A percentile compares a stretch with the other conserved stretches of the same genome.
phyloP scores from a whole-genome alignment of 2,888 invertebrate genomes.

The Esperia sulphurella region DNA sequence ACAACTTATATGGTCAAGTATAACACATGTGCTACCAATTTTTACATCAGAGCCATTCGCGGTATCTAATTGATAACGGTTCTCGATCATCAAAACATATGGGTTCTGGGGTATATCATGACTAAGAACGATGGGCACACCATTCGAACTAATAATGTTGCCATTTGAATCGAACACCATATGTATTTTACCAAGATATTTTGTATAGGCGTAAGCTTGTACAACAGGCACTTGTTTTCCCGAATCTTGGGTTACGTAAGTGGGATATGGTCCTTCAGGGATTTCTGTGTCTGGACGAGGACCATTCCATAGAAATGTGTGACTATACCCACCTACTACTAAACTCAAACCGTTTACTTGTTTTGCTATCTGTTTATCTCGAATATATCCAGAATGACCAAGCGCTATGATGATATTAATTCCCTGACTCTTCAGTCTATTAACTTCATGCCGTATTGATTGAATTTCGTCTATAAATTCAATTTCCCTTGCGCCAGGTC shows the following conservation, averaged over 20 bases:
- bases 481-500: slow-evolving; percentile 76
- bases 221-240: slow-evolving; percentile 90
- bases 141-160: slow-evolving; percentile 81
- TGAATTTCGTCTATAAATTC: slow-evolving; percentile 84
- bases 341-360: slow-evolving; percentile 89
- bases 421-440: slow-evolving; percentile 80
- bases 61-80: slow-evolving; percentile 79
- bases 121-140: slow-evolving; percentile 88
- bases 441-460: slow-evolving; percentile 83
- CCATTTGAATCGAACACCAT: slow-evolving; percentile 86
- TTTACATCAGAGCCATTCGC: slow-evolving; percentile 70
- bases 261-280: slow-evolving; percentile 88
- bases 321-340: slow-evolving; percentile 94
- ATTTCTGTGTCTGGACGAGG: slow-evolving; percentile 83
- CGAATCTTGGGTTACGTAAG: slow-evolving; percentile 82
- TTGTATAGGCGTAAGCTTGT: slow-evolving; percentile 95
- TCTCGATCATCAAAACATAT: slow-evolving; percentile 80
- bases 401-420: slow-evolving; percentile 91
- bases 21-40: slow-evolving; percentile 84
- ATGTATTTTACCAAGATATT: slow-evolving; percentile 91
- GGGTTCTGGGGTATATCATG: slow-evolving; percentile 81
- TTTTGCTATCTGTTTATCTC: slow-evolving; percentile 87
- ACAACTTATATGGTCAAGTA: slow-evolving; percentile 84
- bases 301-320: slow-evolving; percentile 93
- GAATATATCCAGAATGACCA: slow-evolving; percentile 91